Percentiles rank a stretch among this genome's conserved stretches.
phyloP scores from a whole-genome alignment of 2,888 invertebrate species.

The Apotomis capreana region DNA sequence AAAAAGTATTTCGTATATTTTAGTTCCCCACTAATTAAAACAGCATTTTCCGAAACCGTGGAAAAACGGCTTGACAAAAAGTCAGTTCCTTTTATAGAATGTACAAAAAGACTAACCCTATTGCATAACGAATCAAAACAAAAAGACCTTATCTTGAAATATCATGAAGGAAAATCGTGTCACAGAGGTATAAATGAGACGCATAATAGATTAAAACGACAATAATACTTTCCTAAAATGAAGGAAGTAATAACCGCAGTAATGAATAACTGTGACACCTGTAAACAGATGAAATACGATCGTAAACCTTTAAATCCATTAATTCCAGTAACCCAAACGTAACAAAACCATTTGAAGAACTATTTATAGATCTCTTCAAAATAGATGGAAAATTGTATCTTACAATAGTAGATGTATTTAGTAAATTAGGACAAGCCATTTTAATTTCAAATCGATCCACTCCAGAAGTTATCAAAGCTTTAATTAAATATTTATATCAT shows the following conservation, averaged over 20 bases:
- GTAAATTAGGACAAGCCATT: conserved; percentile 18
- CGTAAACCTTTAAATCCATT: conserved; percentile 46
- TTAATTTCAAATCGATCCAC: conserved; percentile 5
- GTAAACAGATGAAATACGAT: conserved; percentile 45
- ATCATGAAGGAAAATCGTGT: conserved; percentile 45
- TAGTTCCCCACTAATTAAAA: too few relatives aligned
- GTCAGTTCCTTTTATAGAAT: too few relatives aligned
- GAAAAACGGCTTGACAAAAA: too few relatives aligned
- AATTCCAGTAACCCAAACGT: conserved; percentile 48
- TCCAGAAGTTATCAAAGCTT: not conserved
- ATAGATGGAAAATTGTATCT: not conserved
- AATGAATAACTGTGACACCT: conserved; percentile 48
- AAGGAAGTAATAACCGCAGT: conserved; percentile 32
- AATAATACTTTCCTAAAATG: conserved; percentile 43
- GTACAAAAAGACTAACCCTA: conserved; percentile 35
- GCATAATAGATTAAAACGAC: conserved; percentile 10
- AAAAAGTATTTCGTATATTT: too few relatives aligned
- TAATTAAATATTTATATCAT: conserved; percentile 8
- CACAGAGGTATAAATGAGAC: conserved; percentile 47
- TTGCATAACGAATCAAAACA: conserved; percentile 41
- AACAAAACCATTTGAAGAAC: conserved; percentile 47
- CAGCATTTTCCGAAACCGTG: too few relatives aligned
- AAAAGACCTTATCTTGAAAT: conserved; percentile 40
- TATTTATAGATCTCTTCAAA: conserved; percentile 43
- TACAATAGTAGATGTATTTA: conserved; percentile 6